Evolutionary conservation across 2,113 vertebrate species (phyloP), one percentile per base, ranked within the genome.

Genomic region (Pycnonotus jocosus): DNA sequence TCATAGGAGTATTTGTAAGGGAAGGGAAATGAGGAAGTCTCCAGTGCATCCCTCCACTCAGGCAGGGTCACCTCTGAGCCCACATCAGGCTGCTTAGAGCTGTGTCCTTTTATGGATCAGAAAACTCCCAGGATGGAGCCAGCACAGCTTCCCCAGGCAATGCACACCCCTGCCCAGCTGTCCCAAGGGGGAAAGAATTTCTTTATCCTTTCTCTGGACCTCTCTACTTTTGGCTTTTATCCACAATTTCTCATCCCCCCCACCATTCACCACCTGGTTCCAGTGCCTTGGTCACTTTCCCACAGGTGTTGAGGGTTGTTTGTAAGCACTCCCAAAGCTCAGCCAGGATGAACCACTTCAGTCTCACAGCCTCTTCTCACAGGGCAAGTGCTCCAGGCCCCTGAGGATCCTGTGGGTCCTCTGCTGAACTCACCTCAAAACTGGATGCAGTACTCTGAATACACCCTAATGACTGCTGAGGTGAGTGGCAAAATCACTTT

Each of bases 131-230:
- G 23, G 8, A 37, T 15, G 20, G 42, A 81, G 28, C 11, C 19
- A 23, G n/a, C 28, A 58, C 33, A 76, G 14, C 54, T 42, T 31
- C 2, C 8, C 22, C 3, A 5, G 35, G 11, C 6, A 66, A 31
- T 7, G 5, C 2, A 2, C 25, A 60, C 7, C 27, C 31, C 18
- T 79, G 18, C 7, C 23, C 21, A 78, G 11, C 30, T 51, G 27
- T 15, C 7, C 13, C 5, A 12, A 14, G 0, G 7, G 22, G 9
- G 4, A 68, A 58, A 81, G 4, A 2, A 1, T 50, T 6, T 87
- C 31, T 38, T 51, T 38, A 20, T 15, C 37, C 38, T 40, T 28
- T 18, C 16, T 37, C 35, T 35, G 18, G 68, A 51, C 5, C 7
- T 37, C 20, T 30, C 25, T 50, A 25, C 21, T 86, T 77, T 74